phyloP scores from a whole-genome alignment of 2,888 invertebrate genomes.

The Euzophera pinguis region DNA sequence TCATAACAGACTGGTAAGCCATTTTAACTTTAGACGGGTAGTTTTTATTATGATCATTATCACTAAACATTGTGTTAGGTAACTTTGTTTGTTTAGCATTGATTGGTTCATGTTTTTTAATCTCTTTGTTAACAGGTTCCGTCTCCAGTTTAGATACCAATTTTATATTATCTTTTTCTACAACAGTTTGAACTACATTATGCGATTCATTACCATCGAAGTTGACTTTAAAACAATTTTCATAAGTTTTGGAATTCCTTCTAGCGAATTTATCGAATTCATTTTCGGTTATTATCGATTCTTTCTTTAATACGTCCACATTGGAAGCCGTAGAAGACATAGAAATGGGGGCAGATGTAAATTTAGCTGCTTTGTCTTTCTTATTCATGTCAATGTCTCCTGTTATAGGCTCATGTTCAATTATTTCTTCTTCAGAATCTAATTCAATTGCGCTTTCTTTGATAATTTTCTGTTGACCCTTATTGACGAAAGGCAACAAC shows the following conservation, averaged over 20 bases:
- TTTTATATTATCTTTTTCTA: constrained; percentile 49
- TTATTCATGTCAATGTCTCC: constrained; percentile 39
- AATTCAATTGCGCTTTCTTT: constrained; percentile 35
- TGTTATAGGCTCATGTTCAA: constrained; percentile 48
- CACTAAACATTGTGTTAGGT: constrained; percentile 31
- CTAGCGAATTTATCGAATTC: constrained; percentile 73
- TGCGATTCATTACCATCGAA: constrained; percentile 53
- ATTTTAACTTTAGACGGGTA: constrained; percentile 64
- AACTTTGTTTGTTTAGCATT: constrained; percentile 36
- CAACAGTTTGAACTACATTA: constrained; percentile 54
- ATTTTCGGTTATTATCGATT: constrained; percentile 65
- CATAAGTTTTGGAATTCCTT: constrained; percentile 65
- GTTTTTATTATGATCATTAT: constrained; percentile 49
- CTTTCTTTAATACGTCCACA: constrained; percentile 41
- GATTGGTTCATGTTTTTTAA: constrained; percentile 38
- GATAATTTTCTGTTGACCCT: constrained; percentile 30
- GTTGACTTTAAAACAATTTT: constrained; percentile 61
- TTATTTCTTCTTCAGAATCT: constrained; percentile 50
- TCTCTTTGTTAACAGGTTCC: constrained; percentile 44
- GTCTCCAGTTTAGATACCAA: constrained; percentile 47
- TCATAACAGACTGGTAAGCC: constrained; percentile 64
- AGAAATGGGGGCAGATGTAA: constrained; percentile 21
- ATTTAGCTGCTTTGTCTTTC: constrained; percentile 25
- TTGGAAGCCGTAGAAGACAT: constrained; percentile 19
- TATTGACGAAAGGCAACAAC: constrained; percentile 41